phyloP scores from a whole-genome alignment of 2,113 vertebrate species.

The Leptobrachium leishanense region DNA sequence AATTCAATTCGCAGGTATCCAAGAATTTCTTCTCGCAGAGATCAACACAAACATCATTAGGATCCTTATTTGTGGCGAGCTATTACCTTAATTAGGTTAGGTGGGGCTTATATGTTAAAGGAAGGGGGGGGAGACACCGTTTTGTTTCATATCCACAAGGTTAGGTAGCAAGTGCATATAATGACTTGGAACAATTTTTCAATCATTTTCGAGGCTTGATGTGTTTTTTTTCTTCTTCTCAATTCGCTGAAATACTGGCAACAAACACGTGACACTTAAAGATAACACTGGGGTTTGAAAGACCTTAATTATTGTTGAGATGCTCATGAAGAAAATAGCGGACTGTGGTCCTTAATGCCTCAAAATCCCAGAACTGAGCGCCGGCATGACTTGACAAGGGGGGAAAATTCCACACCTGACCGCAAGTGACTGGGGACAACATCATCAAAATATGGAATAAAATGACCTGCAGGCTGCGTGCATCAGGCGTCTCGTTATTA shows the following conservation, averaged over 20 bases:
- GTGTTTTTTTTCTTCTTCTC: background rate
- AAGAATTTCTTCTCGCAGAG: conserved; percentile 97
- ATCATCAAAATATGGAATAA: no score
- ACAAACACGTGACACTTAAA: background rate
- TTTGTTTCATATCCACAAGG: conserved; percentile 82
- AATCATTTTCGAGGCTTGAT: background rate
- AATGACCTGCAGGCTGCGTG: no score
- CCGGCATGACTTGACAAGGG: no score
- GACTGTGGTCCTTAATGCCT: no score
- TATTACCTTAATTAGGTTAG: conserved; percentile 96
- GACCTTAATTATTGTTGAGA: no score
- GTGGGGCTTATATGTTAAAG: conserved; percentile 90
- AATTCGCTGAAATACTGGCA: background rate
- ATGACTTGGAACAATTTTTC: conserved; percentile 60
- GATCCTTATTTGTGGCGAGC: conserved; percentile 96
- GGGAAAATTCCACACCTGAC: no score
- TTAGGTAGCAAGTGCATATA: conserved; percentile 90
- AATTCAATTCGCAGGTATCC: conserved; percentile 97
- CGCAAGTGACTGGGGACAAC: no score
- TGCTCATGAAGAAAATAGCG: no score
- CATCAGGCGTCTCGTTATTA: no score
- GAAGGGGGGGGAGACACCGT: background rate
- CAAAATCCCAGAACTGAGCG: no score
- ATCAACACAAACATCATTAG: conserved; percentile 98
- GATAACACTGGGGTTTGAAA: no score